Conservation (phyloP, 23 tunicate genomes). For the Halocynthia roretzi region DNA sequence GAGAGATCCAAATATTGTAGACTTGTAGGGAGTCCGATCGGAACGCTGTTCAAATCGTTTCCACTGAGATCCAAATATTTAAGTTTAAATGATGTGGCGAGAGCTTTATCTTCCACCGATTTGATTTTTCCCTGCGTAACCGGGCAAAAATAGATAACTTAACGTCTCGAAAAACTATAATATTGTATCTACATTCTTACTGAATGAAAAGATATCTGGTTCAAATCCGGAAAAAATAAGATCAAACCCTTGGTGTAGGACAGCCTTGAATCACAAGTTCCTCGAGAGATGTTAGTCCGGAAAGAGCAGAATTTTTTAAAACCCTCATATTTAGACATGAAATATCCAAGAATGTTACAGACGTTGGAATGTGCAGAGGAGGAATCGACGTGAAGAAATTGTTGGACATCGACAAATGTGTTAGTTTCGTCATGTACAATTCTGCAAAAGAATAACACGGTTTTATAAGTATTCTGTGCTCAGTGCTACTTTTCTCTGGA, state of each 20-base stretch:
- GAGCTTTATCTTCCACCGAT: slow-evolving; percentile 20
- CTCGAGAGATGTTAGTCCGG: slow-evolving; percentile 6
- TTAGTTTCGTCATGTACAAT: slow-evolving; percentile 21
- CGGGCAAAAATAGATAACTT: no score
- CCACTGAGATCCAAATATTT: slow-evolving; percentile 27
- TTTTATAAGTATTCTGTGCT: no score
- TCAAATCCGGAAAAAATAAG: neutral
- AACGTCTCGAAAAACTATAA: no score
- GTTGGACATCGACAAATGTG: slow-evolving; percentile 9
- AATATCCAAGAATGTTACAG: slow-evolving; percentile 13
- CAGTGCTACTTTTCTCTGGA: no score
- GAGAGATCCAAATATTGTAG: slow-evolving; percentile 34
- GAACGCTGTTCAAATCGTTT: slow-evolving; percentile 27
- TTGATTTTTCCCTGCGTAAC: slow-evolving; percentile 3
- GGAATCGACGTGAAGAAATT: slow-evolving; percentile 3
- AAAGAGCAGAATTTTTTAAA: slow-evolving; percentile 13
- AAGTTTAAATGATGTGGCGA: neutral
- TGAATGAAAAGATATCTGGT: neutral
- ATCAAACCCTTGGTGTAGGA: neutral
- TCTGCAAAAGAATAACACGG: neutral
- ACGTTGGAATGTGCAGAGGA: slow-evolving; percentile 10
- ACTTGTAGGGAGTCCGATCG: slow-evolving; percentile 27
- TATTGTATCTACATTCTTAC: no score
- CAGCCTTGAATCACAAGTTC: slow-evolving; percentile 40
- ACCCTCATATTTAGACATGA: slow-evolving; percentile 5